These are phyloP conservation scores for Semaprochilodus insignis DNA, from an alignment of 2,797 vertebrate genomes.

Conservation along the genomic window DNA sequence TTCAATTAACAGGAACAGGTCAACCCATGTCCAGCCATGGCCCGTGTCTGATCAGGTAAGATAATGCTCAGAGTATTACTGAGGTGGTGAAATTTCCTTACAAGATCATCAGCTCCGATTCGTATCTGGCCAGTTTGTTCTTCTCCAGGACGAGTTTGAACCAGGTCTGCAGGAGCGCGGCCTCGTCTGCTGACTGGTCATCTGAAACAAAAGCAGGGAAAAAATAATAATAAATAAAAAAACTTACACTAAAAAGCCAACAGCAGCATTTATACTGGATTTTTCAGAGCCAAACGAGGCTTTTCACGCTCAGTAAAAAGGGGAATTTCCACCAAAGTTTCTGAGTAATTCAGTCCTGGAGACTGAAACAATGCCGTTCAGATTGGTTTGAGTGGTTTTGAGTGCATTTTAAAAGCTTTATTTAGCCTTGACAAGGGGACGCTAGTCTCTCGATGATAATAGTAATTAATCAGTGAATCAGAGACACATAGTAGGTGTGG, in stretches of 20 bases:
- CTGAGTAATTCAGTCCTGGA: too few species aligned
- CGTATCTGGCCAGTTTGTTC: conserved; percentile 91
- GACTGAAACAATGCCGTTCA: too few species aligned
- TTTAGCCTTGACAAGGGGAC: too few species aligned
- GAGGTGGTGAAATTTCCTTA: conserved; percentile 61
- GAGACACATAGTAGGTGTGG: too few species aligned
- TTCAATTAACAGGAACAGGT: background rate
- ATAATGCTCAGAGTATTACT: background rate
- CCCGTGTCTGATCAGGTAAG: background rate
- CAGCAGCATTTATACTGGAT: too few species aligned
- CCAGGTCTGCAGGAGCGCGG: conserved; percentile 90
- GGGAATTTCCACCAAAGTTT: too few species aligned
- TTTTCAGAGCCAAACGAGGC: background rate
- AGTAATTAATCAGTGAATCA: too few species aligned
- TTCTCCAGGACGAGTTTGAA: conserved; percentile 94
- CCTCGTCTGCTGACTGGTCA: conserved; percentile 75
- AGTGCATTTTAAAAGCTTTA: too few species aligned
- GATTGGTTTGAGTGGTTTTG: too few species aligned
- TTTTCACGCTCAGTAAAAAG: background rate
- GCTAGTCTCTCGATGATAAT: too few species aligned
- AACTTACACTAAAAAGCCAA: too few species aligned
- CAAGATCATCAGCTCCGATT: conserved; percentile 91
- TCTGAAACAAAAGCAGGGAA: conserved; percentile 39
- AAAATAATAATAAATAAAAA: too few species aligned
- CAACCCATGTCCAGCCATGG: background rate